Base-by-base conservation (phyloP, 2,888 invertebrate genomes). In the Periphyllus acericola region DNA sequence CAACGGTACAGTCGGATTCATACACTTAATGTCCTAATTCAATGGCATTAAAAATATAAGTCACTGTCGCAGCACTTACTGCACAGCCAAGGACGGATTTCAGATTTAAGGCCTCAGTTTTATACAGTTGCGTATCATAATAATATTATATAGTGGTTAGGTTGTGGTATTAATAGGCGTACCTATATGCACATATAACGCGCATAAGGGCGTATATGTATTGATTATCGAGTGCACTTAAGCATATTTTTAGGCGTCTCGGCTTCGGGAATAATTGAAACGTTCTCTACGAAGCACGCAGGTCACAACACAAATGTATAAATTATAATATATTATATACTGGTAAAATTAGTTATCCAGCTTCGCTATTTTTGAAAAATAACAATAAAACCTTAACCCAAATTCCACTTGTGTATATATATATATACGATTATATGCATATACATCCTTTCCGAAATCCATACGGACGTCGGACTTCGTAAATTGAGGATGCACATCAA, bases 1-100 rank as follows among this genome's bases (percentile, higher is more conserved):
- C 75, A 60, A 29, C 6, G 52, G 46, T 40, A 32, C 71, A 21
- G 6, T 21, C 25, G 66, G 32, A 4, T 19, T 11, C n/a, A 46
- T 68, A 76, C 36, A 60, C 9, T 21, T 46, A 46, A 46, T 46
- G 25, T 25, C n/a, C 0, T 68, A 68, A 46, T 74, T 74, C 74
- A 87, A 80, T 74, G 86, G 40, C 72, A 72, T 80, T 60, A 74
- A 87, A 87, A 14, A 34, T n/a, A 55, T 55, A 55, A 79, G 68
- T 79, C 79, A 71, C 79, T 46, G 78, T 78, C 66, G 68, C 66
- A 21, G 40, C 66, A 34, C 46, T 17, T 17, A 19, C 74, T 46
- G 60, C 60, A 25, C 25, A 11, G 14, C 25, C 86, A 87, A 87
- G 86, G 86, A 80, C 86, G 79, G 80, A 80, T 71, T 21, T 25